A percentile compares a stretch with the other conserved stretches of the same genome.
These are phyloP conservation scores for Canis aureus DNA, from an alignment of 2,113 vertebrate genomes.

Conservation along the genomic window DNA sequence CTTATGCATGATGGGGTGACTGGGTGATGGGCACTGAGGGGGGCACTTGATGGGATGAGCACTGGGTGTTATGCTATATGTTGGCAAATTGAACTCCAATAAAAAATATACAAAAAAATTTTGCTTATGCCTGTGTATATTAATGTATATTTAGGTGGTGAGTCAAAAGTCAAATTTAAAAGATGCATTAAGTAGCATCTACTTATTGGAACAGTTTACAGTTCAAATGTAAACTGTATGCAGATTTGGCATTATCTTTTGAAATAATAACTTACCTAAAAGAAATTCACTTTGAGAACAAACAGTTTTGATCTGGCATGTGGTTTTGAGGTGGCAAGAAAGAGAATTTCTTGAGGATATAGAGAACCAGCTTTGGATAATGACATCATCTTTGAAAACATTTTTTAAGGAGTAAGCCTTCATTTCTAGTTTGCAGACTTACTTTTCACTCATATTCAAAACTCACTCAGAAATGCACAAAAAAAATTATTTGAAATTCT, in stretches of 20 bases:
- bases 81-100: no score
- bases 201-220: background rate
- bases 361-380: constrained; percentile 32
- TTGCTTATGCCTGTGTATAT: background rate
- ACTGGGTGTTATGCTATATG: no score
- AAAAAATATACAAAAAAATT: background rate
- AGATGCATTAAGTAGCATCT: background rate
- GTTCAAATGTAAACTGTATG: background rate
- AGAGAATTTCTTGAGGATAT: constrained; percentile 28
- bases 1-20: background rate
- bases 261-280: constrained; percentile 42
- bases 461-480: background rate
- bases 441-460: constrained; percentile 27
- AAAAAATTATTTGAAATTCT: background rate
- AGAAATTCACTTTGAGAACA: constrained; percentile 50
- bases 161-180: background rate
- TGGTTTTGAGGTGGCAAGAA: constrained; percentile 31
- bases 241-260: constrained; percentile 25
- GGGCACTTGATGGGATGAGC: no score
- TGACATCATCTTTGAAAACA: background rate
- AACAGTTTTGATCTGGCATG: background rate
- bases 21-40: no score
- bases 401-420: background rate
- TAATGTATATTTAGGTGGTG: background rate
- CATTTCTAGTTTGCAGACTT: constrained; percentile 16